Percentiles rank a stretch among this genome's conserved stretches.
Evolutionary conservation across 2,888 invertebrate genomes (phyloP).

Genomic region (Prosapia bicincta): DNA sequence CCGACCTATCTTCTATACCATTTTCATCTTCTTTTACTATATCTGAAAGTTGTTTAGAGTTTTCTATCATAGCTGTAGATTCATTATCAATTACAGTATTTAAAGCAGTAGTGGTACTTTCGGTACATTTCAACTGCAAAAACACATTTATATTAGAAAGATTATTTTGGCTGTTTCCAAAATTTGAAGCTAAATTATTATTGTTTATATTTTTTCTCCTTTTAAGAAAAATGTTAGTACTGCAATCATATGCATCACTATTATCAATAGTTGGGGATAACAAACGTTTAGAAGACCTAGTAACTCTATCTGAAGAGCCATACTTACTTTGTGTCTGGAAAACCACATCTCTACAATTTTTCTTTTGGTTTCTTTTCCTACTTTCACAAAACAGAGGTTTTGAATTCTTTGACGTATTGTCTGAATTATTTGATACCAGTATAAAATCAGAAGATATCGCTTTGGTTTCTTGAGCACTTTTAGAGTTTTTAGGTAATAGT

Average conservation of each 20-base stretch:
- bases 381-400: neutral
- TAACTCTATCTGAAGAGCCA: neutral
- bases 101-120: too few relatives aligned
- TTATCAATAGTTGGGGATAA: neutral
- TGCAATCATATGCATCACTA: neutral
- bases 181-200: too few relatives aligned
- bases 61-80: too few relatives aligned
- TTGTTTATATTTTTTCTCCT: neutral
- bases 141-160: neutral
- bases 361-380: neutral
- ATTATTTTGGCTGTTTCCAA: too few relatives aligned
- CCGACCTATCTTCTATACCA: too few relatives aligned
- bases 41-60: too few relatives aligned
- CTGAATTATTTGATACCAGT: too few relatives aligned
- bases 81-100: too few relatives aligned
- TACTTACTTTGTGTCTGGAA: neutral
- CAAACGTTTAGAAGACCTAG: neutral
- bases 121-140: neutral
- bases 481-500: neutral
- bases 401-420: too few relatives aligned
- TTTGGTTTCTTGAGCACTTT: neutral
- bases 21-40: too few relatives aligned
- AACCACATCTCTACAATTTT: neutral
- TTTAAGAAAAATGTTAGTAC: neutral
- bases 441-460: too few relatives aligned